Base-by-base conservation (phyloP, 1,140 invertebrate genomes). In the Orius insidiosus region DNA sequence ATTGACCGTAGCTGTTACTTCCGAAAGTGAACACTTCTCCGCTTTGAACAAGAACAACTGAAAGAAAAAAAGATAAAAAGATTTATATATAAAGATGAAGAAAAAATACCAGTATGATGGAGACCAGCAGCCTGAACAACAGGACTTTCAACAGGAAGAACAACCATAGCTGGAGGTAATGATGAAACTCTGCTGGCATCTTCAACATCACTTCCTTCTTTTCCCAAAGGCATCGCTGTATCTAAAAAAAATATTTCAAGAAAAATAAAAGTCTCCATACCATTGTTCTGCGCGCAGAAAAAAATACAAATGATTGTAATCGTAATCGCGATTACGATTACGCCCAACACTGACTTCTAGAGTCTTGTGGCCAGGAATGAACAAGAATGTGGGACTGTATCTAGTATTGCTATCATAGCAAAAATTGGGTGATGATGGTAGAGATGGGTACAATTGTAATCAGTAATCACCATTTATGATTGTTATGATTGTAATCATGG, bases 1-100 rank as follows among this genome's bases (percentile, higher is more conserved):
- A 66, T 60, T 97, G 93, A 0, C 93, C 94, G 59, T 86, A 84
- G 53, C 86, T 79, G 64, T 98, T 98, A 53, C 85, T 94, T 0
- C 90, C 83, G 63, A 89, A 96, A 4, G 92, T 82, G 50, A 80
- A 84, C 0, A 96, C 88, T 55, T 82, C 72, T 15, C 78, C 75
- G 61, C 70, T 75, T 56, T 73, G 68, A 46, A 75, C 60, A 33
- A 83, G 60, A 14, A 76, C 61, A 18, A 78, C 76, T 70, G 58
- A 50, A 65, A 64, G n/a, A 6, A 33, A 33, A 33, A 33, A 33
- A 6, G n/a, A 33, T 33, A 33, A 38, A 9, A 38, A 15, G 19
- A 19, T 46, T 46, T 9, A 19, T 41, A 9, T 46, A 11, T 6
- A 43, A 43, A 50, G 19, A n/a, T 14, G 31, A 45, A 7, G 3